Conservation (phyloP, 92 coral and sea anemone genomes). For the Metridium senile region DNA sequence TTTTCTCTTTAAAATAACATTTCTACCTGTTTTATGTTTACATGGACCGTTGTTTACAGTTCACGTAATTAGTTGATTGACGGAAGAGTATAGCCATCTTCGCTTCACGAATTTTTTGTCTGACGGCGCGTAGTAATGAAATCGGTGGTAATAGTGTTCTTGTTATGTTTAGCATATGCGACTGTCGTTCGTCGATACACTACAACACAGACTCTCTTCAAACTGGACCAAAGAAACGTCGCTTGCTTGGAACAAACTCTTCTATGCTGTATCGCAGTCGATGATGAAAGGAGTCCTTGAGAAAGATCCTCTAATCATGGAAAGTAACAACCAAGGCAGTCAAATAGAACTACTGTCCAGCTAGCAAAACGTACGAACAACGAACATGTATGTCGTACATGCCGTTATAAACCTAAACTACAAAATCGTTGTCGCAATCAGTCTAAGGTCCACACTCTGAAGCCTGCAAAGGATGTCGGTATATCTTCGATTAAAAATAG, state of each 20-base stretch:
- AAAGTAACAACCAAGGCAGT: not conserved
- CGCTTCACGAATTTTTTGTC: too few relatives aligned
- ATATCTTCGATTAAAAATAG: too few relatives aligned
- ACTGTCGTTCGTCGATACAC: slow-evolving; percentile 33
- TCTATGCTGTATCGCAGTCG: slow-evolving; percentile 12
- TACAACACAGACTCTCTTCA: slow-evolving; percentile 19
- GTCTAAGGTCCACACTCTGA: too few relatives aligned
- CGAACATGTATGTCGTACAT: not conserved
- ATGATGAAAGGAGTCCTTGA: slow-evolving; percentile 30
- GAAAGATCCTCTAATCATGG: not conserved
- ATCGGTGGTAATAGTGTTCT: not conserved
- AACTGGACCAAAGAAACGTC: slow-evolving; percentile 26
- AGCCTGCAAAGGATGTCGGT: too few relatives aligned
- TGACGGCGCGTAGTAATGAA: too few relatives aligned
- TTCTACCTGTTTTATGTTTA: too few relatives aligned
- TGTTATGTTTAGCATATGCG: slow-evolving; percentile 31
- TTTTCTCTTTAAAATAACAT: too few relatives aligned
- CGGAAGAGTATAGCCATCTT: too few relatives aligned
- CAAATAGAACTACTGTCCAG: not conserved
- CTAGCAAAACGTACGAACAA: not conserved
- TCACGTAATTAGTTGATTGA: too few relatives aligned
- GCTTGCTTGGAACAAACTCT: slow-evolving; percentile 51
- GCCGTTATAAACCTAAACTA: too few relatives aligned
- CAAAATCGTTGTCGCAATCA: too few relatives aligned
- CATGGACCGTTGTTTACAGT: too few relatives aligned